phyloP scores from a whole-genome alignment of 2,113 vertebrate species.

The Proteles cristata region DNA sequence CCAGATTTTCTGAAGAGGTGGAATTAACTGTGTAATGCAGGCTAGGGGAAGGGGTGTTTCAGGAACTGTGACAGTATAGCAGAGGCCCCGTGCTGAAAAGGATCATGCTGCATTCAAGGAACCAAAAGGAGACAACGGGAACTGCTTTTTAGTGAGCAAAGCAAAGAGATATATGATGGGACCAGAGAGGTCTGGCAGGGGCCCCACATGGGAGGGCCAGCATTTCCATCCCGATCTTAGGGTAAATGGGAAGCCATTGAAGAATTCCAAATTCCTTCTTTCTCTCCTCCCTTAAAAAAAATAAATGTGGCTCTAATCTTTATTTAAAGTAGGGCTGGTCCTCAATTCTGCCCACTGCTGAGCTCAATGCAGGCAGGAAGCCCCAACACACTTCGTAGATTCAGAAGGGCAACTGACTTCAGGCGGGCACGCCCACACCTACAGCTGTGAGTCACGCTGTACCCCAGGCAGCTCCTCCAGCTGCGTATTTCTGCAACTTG shows the following conservation, averaged over 20 bases:
- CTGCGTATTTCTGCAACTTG: constrained; percentile 29
- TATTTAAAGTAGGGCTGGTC: background rate
- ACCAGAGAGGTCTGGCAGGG: background rate
- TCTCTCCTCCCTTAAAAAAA: background rate
- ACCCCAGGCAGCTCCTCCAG: background rate
- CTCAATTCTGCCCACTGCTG: background rate
- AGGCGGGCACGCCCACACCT: fast-evolving
- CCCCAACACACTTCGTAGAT: background rate
- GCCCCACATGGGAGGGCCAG: background rate
- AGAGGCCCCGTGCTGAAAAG: background rate
- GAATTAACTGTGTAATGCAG: background rate
- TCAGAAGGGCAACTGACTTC: background rate
- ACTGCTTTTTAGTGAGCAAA: background rate
- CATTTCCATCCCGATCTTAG: background rate
- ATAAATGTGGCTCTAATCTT: background rate
- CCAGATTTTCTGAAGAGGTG: background rate
- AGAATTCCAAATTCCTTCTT: background rate
- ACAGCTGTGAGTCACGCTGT: fast-evolving
- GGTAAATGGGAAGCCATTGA: background rate
- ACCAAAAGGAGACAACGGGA: background rate
- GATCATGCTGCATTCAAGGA: background rate
- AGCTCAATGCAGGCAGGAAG: background rate
- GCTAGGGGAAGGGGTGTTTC: background rate
- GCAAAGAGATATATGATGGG: background rate
- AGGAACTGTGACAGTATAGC: background rate